Conservation (phyloP, 2,888 invertebrate genomes). For the Thumatha senex region DNA sequence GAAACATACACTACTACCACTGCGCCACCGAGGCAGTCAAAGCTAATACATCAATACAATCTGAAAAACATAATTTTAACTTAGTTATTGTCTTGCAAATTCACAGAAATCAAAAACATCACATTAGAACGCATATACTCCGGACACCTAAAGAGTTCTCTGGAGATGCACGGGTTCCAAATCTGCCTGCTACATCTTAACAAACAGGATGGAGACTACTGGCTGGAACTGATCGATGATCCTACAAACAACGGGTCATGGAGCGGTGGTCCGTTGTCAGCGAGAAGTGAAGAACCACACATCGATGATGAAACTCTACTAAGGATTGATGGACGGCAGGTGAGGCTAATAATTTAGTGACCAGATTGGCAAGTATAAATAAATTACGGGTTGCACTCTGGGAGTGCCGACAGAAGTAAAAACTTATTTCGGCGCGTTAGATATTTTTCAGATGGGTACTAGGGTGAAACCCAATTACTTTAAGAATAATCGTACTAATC, state of each 20-base stretch:
- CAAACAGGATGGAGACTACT: conserved; percentile 62
- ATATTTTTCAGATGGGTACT: too few species aligned
- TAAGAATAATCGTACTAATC: too few species aligned
- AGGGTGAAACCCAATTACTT: too few species aligned
- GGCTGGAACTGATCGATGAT: conserved; percentile 83
- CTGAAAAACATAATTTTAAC: too few species aligned
- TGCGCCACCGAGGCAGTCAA: too few species aligned
- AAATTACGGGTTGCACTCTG: too few species aligned
- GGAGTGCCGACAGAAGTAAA: too few species aligned
- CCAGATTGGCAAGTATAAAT: too few species aligned
- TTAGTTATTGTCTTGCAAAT: neutral
- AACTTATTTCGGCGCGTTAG: too few species aligned
- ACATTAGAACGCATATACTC: conserved; percentile 80
- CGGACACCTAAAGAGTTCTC: conserved; percentile 87
- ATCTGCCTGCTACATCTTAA: conserved; percentile 86
- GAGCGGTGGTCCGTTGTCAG: conserved; percentile 75
- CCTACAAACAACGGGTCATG: conserved; percentile 83
- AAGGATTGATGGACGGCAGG: conserved; percentile 54
- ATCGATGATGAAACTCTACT: conserved; percentile 59
- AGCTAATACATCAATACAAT: too few species aligned
- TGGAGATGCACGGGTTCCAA: conserved; percentile 91
- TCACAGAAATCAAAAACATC: conserved; percentile 68
- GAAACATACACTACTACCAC: too few species aligned
- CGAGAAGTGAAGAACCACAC: conserved; percentile 48
- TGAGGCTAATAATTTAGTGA: conserved; percentile 25